Conservation (phyloP, 2,113 vertebrate species). For the Terrapene triunguis region DNA sequence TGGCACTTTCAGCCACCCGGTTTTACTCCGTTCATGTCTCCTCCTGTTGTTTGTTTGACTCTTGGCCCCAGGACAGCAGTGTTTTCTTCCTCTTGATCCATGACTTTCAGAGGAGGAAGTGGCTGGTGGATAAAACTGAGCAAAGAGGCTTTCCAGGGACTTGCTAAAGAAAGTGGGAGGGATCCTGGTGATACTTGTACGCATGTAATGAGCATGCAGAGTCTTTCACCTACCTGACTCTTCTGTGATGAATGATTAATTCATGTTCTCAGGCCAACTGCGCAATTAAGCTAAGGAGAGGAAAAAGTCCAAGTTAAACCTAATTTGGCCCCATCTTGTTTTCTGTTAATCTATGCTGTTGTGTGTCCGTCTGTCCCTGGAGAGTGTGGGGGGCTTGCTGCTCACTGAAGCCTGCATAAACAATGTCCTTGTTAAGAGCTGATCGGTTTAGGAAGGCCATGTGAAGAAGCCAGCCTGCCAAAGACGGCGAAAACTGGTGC, state of each 20-base stretch:
- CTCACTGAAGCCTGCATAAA: conserved; percentile 75
- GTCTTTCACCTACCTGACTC: not conserved
- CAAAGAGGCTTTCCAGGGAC: rapidly evolving
- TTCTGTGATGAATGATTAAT: conserved; percentile 65
- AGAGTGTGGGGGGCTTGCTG: conserved; percentile 67
- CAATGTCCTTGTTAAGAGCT: conserved; percentile 83
- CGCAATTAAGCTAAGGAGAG: conserved; percentile 58
- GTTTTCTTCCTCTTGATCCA: rapidly evolving
- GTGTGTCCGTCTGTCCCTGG: conserved; percentile 71
- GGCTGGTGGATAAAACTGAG: rapidly evolving
- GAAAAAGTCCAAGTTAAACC: conserved; percentile 61
- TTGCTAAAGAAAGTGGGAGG: rapidly evolving
- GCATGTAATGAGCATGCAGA: not conserved
- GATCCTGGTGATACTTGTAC: not conserved
- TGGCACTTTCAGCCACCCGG: not conserved
- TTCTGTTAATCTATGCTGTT: conserved; percentile 75
- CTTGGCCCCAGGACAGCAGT: rapidly evolving
- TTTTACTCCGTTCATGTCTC: rapidly evolving
- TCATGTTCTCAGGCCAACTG: conserved; percentile 54
- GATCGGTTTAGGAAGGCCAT: conserved; percentile 76
- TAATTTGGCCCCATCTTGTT: conserved; percentile 76
- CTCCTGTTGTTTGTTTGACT: no score
- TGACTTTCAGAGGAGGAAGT: not conserved
- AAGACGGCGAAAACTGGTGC: conserved; percentile 71
- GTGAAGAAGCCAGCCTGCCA: conserved; percentile 77